Evolutionary conservation across 2,888 invertebrate genomes (phyloP).

Genomic region (Empis stercorea): DNA sequence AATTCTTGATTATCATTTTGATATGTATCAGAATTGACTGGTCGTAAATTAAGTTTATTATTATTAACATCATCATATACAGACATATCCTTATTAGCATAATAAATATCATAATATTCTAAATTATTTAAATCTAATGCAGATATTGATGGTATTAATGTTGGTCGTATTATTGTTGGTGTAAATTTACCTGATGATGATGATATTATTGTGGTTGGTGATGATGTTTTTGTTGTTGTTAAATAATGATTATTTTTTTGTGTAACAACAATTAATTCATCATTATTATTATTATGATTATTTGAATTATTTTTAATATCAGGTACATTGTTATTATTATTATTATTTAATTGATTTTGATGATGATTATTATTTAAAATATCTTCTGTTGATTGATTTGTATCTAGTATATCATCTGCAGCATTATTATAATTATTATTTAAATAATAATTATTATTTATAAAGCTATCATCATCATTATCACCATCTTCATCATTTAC

Average conservation of each 20-base stretch:
- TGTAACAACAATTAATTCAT: not conserved
- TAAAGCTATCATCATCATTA: conserved; percentile 15
- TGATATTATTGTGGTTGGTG: conserved; percentile 9
- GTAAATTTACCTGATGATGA: conserved; percentile 3
- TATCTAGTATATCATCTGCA: not conserved
- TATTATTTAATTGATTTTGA: not conserved
- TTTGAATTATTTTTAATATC: not conserved
- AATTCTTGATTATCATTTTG: conserved; percentile 16
- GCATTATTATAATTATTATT: not conserved
- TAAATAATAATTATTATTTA: conserved; percentile 6
- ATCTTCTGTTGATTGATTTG: not conserved
- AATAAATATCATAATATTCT: conserved; percentile 22
- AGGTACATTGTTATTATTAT: conserved; percentile 5
- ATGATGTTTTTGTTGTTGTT: not conserved
- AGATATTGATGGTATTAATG: conserved; percentile 3
- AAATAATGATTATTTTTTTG: not conserved
- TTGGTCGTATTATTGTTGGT: conserved; percentile 4
- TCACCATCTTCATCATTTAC: conserved; percentile 5
- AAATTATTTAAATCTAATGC: not conserved
- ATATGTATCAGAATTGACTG: conserved; percentile 27
- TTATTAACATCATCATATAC: conserved; percentile 34
- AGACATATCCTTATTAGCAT: conserved; percentile 32
- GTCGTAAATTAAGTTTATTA: conserved; percentile 33
- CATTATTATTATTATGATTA: not conserved
- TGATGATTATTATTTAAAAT: not conserved